Evolutionary conservation across 2,888 invertebrate species (phyloP).

Genomic region (Acanthacorydalis orientalis): DNA sequence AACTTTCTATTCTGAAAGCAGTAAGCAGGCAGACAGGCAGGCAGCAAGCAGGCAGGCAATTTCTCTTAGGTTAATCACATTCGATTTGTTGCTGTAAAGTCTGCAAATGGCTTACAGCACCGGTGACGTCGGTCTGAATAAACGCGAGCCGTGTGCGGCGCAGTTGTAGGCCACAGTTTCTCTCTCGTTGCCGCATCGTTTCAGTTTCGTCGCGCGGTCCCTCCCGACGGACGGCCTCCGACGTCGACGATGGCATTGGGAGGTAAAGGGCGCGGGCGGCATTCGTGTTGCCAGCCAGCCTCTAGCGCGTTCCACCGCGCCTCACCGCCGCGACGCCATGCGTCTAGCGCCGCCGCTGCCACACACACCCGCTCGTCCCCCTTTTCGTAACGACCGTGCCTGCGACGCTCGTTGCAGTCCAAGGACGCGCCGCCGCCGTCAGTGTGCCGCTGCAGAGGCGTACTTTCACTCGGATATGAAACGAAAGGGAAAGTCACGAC

Average conservation of each 20-base stretch:
- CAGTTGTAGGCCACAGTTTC: constrained; percentile 16
- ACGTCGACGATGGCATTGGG: constrained; percentile 22
- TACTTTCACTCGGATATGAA: constrained; percentile 4
- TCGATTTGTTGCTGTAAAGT: no score
- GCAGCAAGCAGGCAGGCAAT: no score
- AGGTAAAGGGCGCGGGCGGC: constrained; percentile 31
- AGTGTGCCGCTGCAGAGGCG: not conserved
- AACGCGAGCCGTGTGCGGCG: constrained; percentile 11
- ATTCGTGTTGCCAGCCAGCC: constrained; percentile 28
- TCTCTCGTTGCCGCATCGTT: no score
- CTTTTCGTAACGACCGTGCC: not conserved
- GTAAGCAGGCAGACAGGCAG: no score
- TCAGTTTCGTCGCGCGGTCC: no score
- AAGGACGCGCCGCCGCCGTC: constrained; percentile 14
- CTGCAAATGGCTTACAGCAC: no score
- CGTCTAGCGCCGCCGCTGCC: not conserved
- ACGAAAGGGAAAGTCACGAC: not conserved
- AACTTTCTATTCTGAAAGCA: no score
- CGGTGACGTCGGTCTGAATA: no score
- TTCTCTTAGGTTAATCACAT: no score
- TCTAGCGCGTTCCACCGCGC: constrained; percentile 20
- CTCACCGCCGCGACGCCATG: constrained; percentile 13
- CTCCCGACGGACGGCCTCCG: constrained; percentile 4
- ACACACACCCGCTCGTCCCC: not conserved
- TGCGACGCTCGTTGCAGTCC: constrained; percentile 12